Percentiles rank a stretch among this genome's conserved stretches.
phyloP scores from a whole-genome alignment of 2,113 vertebrate species.

The Chloropsis hardwickii region DNA sequence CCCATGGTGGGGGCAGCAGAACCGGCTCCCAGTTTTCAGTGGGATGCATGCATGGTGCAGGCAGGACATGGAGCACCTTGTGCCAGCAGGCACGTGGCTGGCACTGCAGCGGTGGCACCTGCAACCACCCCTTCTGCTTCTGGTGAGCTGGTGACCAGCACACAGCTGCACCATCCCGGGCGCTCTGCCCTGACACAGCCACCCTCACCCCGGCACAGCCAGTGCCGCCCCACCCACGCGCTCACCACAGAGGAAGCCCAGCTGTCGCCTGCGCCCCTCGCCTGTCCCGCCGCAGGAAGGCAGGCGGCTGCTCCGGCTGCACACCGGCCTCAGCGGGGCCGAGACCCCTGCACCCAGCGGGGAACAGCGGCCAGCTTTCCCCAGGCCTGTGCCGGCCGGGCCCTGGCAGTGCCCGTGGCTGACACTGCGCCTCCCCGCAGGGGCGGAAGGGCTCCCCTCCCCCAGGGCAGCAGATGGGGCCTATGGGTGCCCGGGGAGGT shows the following conservation, averaged over 20 bases:
- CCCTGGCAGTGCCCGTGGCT: background rate
- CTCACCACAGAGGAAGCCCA: slow-evolving; percentile 33
- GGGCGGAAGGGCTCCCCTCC: background rate
- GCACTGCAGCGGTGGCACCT: rapidly evolving
- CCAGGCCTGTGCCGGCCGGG: rapidly evolving
- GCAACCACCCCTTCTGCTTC: background rate
- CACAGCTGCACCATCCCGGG: background rate
- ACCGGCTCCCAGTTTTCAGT: background rate
- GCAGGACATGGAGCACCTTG: rapidly evolving
- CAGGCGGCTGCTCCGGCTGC: background rate
- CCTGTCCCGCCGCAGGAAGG: background rate
- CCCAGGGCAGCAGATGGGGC: background rate
- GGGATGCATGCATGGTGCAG: rapidly evolving
- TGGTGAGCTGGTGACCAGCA: background rate
- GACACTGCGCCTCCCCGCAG: background rate
- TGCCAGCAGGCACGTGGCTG: rapidly evolving
- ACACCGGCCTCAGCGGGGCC: rapidly evolving
- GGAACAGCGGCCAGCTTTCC: rapidly evolving
- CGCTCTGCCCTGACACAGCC: background rate
- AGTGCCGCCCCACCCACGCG: background rate
- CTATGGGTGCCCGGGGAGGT: rapidly evolving
- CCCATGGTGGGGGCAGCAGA: background rate
- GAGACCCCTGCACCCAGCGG: rapidly evolving
- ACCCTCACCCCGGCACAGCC: background rate
- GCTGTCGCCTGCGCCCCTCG: background rate